A percentile compares a stretch with the other conserved stretches of the same genome.
Conservation (phyloP, 2,888 invertebrate genomes). For the Orchestes rusci region DNA sequence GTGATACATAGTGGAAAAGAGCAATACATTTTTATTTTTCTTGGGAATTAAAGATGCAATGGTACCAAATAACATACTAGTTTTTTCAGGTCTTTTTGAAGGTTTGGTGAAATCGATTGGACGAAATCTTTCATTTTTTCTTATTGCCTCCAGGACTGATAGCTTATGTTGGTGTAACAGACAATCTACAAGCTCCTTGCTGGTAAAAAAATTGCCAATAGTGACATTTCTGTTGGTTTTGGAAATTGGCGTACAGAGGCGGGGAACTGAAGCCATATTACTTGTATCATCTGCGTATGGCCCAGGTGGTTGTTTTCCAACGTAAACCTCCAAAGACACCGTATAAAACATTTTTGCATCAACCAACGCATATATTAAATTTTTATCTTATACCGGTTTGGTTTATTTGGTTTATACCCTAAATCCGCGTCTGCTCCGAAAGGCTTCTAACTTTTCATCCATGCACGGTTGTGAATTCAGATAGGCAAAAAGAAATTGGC, state of each 20-base stretch:
- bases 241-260: neutral
- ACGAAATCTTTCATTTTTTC: neutral
- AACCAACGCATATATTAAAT: conserved; percentile 15
- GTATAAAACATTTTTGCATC: conserved; percentile 6
- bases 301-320: neutral
- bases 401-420: conserved; percentile 28
- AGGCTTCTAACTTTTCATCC: conserved; percentile 30
- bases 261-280: neutral
- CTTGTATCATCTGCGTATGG: neutral
- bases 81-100: conserved; percentile 3
- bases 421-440: conserved; percentile 29
- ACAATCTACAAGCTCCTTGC: neutral
- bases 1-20: conserved; percentile 24
- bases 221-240: neutral
- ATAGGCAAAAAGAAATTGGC: conserved; percentile 16
- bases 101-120: neutral
- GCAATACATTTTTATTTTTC: conserved; percentile 24
- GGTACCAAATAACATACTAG: conserved; percentile 13
- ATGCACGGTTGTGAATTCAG: conserved; percentile 28
- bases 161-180: neutral
- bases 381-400: conserved; percentile 12
- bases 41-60: conserved; percentile 22
- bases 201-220: neutral
- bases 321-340: conserved; percentile 7
- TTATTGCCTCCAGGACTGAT: neutral